phyloP scores from a whole-genome alignment of 2,797 vertebrate species.

The Meriones psammophilus region DNA sequence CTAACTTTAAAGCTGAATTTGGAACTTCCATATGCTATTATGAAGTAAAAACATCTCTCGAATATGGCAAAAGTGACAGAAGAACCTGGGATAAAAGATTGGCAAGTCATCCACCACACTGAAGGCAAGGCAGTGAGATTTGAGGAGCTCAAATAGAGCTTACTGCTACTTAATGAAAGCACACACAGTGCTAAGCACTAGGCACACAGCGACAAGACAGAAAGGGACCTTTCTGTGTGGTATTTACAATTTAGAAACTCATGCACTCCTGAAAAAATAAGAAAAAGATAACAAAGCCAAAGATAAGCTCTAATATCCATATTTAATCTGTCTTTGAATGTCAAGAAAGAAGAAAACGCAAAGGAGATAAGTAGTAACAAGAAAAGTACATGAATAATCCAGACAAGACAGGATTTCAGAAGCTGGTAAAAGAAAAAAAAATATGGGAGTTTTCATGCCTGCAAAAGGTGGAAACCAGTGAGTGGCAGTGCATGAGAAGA shows the following conservation, averaged over 20 bases:
- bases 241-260: neutral
- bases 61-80: neutral
- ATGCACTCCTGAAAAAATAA: slow-evolving; percentile 4
- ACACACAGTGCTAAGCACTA: neutral
- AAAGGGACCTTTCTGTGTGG: neutral
- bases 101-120: slow-evolving; percentile 14
- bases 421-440: neutral
- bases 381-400: neutral
- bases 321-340: neutral
- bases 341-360: neutral
- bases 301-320: neutral
- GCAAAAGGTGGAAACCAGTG: neutral
- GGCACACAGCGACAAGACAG: neutral
- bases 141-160: neutral
- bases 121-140: neutral
- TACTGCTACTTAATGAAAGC: neutral
- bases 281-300: slow-evolving; percentile 55
- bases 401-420: neutral
- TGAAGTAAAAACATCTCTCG: neutral
- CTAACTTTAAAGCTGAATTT: slow-evolving; percentile 1
- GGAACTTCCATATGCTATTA: neutral
- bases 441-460: neutral
- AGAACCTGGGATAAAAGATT: slow-evolving; percentile 6
- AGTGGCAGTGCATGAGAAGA: neutral
- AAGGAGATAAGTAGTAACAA: neutral